Percentiles rank a stretch among this genome's conserved stretches.
Conservation (phyloP, 53 echinoderm and acorn worm genomes). For the Paracentrotus lividus region DNA sequence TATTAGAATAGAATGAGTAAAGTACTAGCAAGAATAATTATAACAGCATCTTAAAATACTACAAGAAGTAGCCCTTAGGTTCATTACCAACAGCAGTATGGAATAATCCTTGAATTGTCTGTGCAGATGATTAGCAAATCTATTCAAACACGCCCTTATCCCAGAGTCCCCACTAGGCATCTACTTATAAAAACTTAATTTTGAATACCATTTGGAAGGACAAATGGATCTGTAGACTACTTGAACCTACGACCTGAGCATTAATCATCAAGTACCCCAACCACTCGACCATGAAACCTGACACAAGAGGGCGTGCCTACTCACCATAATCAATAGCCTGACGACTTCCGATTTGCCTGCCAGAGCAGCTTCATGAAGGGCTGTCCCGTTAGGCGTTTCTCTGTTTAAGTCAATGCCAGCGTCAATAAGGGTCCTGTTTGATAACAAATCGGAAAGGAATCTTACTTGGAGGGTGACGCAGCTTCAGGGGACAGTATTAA, state of each 20-base stretch:
- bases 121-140: not conserved
- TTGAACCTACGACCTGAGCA: slow-evolving; percentile 23
- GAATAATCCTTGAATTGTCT: not conserved
- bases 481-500: slow-evolving; percentile 18
- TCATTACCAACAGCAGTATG: not conserved
- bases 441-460: slow-evolving; percentile 31
- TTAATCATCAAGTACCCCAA: slow-evolving; percentile 47
- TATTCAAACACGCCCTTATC: not conserved
- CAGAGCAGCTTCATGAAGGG: slow-evolving; percentile 93
- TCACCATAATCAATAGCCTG: slow-evolving; percentile 89
- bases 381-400: slow-evolving; percentile 95
- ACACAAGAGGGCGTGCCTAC: slow-evolving; percentile 56
- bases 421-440: slow-evolving; percentile 83
- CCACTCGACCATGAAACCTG: slow-evolving; percentile 50
- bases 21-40: not conserved
- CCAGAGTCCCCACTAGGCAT: not conserved
- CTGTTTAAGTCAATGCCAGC: slow-evolving; percentile 93
- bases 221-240: not conserved
- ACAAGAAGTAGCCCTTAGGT: too few relatives aligned
- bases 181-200: not conserved
- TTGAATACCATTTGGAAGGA: not conserved
- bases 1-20: not conserved
- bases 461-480: not conserved
- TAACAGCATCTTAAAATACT: not conserved
- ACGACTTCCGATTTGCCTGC: slow-evolving; percentile 98